Base-by-base conservation (phyloP, 1,140 invertebrate species). In the Zeugodacus cucurbitae region DNA sequence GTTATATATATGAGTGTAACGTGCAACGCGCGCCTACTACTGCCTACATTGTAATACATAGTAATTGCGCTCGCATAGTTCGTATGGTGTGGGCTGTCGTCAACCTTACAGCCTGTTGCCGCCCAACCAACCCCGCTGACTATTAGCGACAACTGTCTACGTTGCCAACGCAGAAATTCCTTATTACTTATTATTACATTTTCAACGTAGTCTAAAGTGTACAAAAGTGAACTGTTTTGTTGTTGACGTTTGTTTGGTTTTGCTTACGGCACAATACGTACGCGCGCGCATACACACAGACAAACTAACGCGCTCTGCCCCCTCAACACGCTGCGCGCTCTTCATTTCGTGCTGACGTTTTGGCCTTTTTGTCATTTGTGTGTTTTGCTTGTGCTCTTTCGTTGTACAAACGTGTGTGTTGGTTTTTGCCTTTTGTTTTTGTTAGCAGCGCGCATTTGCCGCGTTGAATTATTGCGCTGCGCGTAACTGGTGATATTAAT, bases 231-330 rank as follows among this genome's bases (percentile, higher is more conserved):
- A 41, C 37, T 87, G 59, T 86, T 87, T 44, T 87, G 48, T 89
- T 64, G 85, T 62, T 89, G 87, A 88, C 48, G 85, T 89, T 88
- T 89, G 67, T 74, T 88, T 86, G 86, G 88, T 44, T 57, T 85
- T 90, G 89, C 88, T 90, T 82, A 2, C 22, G 8, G 34, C 10
- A 54, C 37, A n/a, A 44, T 20, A 82, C 74, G 29, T 41, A 48
- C n/a, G 74, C 20, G 74, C 74, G 41, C 44, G 14, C 2, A 48
- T 14, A 48, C 44, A 48, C 14, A 11, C 44, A 48, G 14, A 48
- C 44, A 10, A 54, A 54, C 48, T 3, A 54, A 17, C 48, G 48
- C 17, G 20, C 48, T 4, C 48, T 54, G 11, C 44, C 1, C 8
- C 58, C 32, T 3, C 64, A 0, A 17, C 32, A 89, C 90, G 87